phyloP scores from a whole-genome alignment of 2,113 vertebrate genomes.

The Onychostoma macrolepis region DNA sequence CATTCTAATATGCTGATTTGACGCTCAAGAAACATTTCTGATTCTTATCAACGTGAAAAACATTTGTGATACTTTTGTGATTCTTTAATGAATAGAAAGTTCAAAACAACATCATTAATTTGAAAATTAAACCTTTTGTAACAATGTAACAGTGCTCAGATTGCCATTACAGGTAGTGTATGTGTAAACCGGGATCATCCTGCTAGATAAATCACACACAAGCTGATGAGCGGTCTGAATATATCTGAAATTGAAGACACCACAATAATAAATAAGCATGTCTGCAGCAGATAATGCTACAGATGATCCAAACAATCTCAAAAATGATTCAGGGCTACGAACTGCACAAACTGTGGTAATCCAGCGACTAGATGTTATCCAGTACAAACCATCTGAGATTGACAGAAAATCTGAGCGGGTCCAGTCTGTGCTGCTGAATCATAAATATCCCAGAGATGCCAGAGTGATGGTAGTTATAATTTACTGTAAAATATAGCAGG shows the following conservation, averaged over 20 bases:
- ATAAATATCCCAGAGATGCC: conserved; percentile 8
- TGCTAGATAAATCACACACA: background rate
- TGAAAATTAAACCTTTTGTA: background rate
- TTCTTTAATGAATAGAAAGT: background rate
- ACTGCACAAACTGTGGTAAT: background rate
- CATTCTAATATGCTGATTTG: no score
- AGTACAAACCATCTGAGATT: background rate
- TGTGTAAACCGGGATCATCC: background rate
- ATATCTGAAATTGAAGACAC: background rate
- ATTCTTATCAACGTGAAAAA: background rate
- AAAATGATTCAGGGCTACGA: background rate
- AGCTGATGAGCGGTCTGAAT: background rate
- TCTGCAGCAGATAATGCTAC: background rate
- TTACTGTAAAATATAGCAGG: conserved; percentile 19
- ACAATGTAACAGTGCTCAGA: background rate
- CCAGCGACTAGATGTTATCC: background rate
- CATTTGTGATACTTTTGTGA: background rate
- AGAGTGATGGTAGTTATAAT: background rate
- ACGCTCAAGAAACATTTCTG: background rate
- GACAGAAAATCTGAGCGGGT: background rate
- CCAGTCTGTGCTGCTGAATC: background rate
- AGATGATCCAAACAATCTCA: background rate
- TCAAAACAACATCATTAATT: background rate
- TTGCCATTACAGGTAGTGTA: background rate
- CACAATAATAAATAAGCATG: background rate